These are phyloP conservation scores for Carassius carassius DNA, from an alignment of 2,113 vertebrate species.

Conservation along the genomic window DNA sequence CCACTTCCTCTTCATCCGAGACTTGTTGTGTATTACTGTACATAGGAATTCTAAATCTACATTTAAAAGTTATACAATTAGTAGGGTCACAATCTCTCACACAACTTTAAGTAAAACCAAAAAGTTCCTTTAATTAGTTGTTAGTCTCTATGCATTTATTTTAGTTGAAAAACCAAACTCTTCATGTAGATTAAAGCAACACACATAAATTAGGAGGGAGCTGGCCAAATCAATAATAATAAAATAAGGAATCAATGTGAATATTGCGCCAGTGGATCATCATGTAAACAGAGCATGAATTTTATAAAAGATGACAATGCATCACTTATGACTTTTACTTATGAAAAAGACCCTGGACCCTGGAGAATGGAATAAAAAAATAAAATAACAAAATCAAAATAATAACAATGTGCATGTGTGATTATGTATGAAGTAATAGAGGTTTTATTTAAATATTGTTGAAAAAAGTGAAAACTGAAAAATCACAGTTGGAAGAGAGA, in stretches of 20 bases:
- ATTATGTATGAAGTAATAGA: background rate
- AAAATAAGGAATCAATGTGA: conserved; percentile 10
- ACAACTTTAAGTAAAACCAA: conserved; percentile 3
- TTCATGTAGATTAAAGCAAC: conserved; percentile 7
- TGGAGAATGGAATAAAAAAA: background rate
- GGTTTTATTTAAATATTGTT: background rate
- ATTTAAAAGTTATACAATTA: background rate
- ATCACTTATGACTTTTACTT: background rate
- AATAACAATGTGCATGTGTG: background rate
- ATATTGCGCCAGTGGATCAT: background rate
- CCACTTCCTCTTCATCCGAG: background rate
- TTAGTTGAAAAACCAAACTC: conserved; percentile 11
- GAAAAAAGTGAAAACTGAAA: background rate
- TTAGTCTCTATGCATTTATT: conserved; percentile 6
- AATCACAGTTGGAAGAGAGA: background rate
- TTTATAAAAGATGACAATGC: background rate
- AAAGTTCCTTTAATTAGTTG: background rate
- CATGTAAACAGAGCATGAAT: background rate
- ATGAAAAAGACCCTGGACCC: background rate
- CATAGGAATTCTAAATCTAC: background rate
- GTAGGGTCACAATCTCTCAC: background rate
- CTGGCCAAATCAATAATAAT: background rate
- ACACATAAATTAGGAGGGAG: background rate
- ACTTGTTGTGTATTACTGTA: background rate
- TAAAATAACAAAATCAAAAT: too few species aligned